Evolutionary conservation across 2,888 invertebrate species (phyloP).

Genomic region (Cremastinae sp.): DNA sequence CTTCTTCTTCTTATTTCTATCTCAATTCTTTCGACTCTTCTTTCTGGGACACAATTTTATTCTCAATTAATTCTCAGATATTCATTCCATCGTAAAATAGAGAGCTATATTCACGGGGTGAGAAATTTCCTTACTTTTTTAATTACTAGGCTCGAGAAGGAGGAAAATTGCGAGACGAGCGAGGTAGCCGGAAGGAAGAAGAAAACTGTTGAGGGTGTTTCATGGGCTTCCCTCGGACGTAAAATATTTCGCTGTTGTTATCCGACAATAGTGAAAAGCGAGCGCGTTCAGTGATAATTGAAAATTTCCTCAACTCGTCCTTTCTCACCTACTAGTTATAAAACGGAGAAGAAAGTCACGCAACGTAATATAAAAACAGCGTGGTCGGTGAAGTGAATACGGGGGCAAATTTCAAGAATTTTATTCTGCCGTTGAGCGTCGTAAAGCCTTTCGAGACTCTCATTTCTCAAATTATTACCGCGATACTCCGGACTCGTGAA

Average conservation of each 20-base stretch:
- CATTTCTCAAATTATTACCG: neutral
- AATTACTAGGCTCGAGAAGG: neutral
- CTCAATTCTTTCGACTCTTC: neutral
- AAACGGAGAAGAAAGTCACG: neutral
- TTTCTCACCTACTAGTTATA: neutral
- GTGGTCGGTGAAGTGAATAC: neutral
- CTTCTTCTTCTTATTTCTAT: neutral
- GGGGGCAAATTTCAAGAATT: conserved; percentile 33
- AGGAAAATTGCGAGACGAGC: neutral
- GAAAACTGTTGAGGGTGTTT: neutral
- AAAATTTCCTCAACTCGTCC: conserved; percentile 38
- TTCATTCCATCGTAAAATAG: neutral
- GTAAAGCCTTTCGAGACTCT: neutral
- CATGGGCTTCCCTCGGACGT: neutral
- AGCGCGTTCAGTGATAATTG: conserved; percentile 27
- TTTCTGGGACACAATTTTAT: neutral
- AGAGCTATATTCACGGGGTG: neutral
- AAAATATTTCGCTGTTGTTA: neutral
- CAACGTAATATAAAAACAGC: conserved; percentile 9
- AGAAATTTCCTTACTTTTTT: neutral
- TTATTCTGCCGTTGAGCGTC: conserved; percentile 7
- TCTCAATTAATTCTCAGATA: neutral
- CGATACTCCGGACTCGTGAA: neutral
- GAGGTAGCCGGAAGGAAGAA: neutral
- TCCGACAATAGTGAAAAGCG: neutral